Evolutionary conservation across 2,888 invertebrate genomes (phyloP).

Genomic region (Candidula unifasciata): DNA sequence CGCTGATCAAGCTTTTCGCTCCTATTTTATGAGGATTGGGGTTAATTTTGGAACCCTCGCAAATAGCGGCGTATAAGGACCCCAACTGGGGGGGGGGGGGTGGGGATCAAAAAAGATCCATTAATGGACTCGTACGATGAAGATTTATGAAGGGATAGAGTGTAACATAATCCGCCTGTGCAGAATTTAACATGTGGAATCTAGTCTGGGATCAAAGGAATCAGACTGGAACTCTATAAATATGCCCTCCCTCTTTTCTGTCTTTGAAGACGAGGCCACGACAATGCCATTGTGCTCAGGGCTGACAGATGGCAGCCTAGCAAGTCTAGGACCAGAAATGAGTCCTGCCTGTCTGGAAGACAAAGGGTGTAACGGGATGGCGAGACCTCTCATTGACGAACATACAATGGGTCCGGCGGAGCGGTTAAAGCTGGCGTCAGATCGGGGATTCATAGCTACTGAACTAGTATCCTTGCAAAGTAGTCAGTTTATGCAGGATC

Average conservation of each 20-base stretch:
- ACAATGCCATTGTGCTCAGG: constrained; percentile 34
- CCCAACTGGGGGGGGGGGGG: too few relatives aligned
- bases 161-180: too few relatives aligned
- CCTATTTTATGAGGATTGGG: too few relatives aligned
- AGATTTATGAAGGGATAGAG: too few relatives aligned
- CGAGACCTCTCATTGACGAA: constrained; percentile 11
- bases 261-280: constrained; percentile 34
- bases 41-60: too few relatives aligned
- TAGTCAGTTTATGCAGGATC: too few relatives aligned
- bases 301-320: constrained; percentile 46
- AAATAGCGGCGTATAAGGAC: too few relatives aligned
- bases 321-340: constrained; percentile 11
- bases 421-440: constrained; percentile 15
- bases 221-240: constrained; percentile 42
- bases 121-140: not conserved
- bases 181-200: constrained; percentile 27
- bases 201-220: constrained; percentile 13
- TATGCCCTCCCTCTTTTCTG: constrained; percentile 39
- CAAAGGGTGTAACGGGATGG: constrained; percentile 38
- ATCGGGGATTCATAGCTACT: not conserved
- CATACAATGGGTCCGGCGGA: constrained; percentile 25
- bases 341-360: constrained; percentile 32
- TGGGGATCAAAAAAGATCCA: not conserved
- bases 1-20: too few relatives aligned
- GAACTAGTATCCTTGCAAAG: not conserved